Base-by-base conservation (phyloP, 2,888 invertebrate genomes). In the Hecatera dysodea region DNA sequence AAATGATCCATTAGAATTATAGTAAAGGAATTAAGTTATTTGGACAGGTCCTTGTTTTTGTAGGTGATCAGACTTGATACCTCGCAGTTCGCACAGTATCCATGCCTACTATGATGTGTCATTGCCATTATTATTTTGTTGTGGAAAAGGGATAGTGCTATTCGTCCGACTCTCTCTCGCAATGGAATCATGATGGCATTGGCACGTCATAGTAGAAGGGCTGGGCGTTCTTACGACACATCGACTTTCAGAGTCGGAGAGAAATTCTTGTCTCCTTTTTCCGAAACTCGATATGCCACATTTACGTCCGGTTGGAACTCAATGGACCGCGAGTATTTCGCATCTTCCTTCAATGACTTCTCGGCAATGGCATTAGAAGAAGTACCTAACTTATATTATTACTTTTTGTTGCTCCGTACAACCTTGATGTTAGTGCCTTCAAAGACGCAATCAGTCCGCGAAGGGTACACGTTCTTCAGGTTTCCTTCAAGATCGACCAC, bases 401-500 rank as follows among this genome's bases (percentile, higher is more conserved):
- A 95, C 86, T 95, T 95, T 85, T 93, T 95, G 84, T 64, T 92
- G 57, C 67, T 84, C 42, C 95, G 88, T 64, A 91, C 86, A 5
- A 95, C 92, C 75, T 92, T 95, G 67, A 96, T 91, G 74, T 90
- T 93, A 39, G 88, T 79, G n/a, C 92, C 95, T 64, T 97, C 96
- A 82, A 95, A 96, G 1, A 94, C 90, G 66, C 98, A 96, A 92
- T 98, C 98, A 1, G 97, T 96, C 82, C 98, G 96, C 0, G 98
- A 98, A 0, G 98, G 98, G 91, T 98, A 98, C 4, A 98, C 96
- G n/a, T 97, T 96, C 88, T 97, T 97, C 81, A 98, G 92, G 78
- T 97, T 97, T 12, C 97, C 97, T 78, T 97, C 97, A 0, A 96
- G 92, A 77, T 98, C 98, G 0, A 97, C 96, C 6, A 98, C 96